These are phyloP conservation scores for Leucophenga varia DNA, from an alignment of 1,140 invertebrate genomes.

Conservation along the genomic window DNA sequence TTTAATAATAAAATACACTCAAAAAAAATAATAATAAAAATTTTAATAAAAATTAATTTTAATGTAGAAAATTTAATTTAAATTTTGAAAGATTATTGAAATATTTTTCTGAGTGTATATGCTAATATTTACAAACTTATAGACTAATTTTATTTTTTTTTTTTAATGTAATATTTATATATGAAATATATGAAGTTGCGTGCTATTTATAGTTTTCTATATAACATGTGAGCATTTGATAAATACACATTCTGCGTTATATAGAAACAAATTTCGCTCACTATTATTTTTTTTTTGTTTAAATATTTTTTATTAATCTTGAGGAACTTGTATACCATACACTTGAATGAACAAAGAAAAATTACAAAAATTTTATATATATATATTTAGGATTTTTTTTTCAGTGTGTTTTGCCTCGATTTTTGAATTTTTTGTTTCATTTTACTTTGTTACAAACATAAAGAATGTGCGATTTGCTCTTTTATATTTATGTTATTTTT, in stretches of 20 bases:
- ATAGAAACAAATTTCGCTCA: slow-evolving; percentile 27
- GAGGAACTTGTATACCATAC: slow-evolving; percentile 56
- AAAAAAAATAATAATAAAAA: too few relatives aligned
- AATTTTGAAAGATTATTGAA: too few relatives aligned
- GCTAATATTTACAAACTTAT: slow-evolving; percentile 9
- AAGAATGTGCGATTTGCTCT: not conserved
- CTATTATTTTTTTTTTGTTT: slow-evolving; percentile 39
- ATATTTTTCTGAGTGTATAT: too few relatives aligned
- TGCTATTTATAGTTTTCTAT: slow-evolving; percentile 17
- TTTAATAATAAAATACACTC: too few relatives aligned
- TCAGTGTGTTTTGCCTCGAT: slow-evolving; percentile 1
- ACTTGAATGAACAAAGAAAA: slow-evolving; percentile 54
- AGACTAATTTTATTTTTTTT: not conserved
- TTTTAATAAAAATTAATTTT: too few relatives aligned
- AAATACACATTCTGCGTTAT: too few relatives aligned
- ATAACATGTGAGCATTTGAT: not conserved
- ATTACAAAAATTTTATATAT: slow-evolving; percentile 52
- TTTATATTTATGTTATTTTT: too few relatives aligned
- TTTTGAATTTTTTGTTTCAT: slow-evolving; percentile 9
- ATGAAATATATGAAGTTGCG: slow-evolving; percentile 41
- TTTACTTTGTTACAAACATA: slow-evolving; percentile 20
- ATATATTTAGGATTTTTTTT: slow-evolving; percentile 18
- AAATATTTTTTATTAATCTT: slow-evolving; percentile 42
- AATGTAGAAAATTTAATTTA: too few relatives aligned
- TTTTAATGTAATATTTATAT: slow-evolving; percentile 28